Conservation (phyloP, 2,888 invertebrate genomes). For the Drosophila peninsularis region DNA sequence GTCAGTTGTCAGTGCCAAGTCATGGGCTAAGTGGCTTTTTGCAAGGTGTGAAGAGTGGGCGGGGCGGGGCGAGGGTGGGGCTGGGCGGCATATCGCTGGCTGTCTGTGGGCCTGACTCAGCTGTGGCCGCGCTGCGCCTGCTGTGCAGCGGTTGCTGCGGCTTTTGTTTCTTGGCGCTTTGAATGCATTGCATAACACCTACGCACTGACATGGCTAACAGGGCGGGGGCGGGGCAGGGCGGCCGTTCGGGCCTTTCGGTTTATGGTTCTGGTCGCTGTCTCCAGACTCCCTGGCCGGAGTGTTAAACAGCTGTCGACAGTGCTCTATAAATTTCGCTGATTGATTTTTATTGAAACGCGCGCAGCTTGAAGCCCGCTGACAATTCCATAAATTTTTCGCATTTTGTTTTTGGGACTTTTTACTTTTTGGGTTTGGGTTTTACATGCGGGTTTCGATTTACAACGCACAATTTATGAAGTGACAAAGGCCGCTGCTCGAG, state of each 20-base stretch:
- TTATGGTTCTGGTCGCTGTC: constrained; percentile 12
- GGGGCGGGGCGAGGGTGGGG: not conserved
- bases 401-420: constrained; percentile 9
- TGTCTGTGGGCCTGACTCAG: constrained; percentile 58
- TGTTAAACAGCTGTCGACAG: constrained; percentile 71
- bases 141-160: constrained; percentile 48
- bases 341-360: constrained; percentile 79
- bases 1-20: constrained; percentile 32
- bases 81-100: constrained; percentile 11
- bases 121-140: constrained; percentile 45
- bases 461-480: constrained; percentile 71
- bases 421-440: constrained; percentile 4
- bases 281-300: constrained; percentile 16
- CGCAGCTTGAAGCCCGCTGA: constrained; percentile 74
- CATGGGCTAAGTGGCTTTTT: constrained; percentile 63
- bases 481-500: constrained; percentile 55
- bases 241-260: not conserved
- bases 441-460: constrained; percentile 66
- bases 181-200: constrained; percentile 74
- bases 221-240: not conserved
- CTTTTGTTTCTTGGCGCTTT: constrained; percentile 65
- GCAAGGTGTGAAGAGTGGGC: constrained; percentile 47
- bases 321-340: constrained; percentile 74
- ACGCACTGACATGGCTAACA: constrained; percentile 56
- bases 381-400: constrained; percentile 64